phyloP scores from a whole-genome alignment of 2,888 invertebrate species.

The Phyllotreta striolata region DNA sequence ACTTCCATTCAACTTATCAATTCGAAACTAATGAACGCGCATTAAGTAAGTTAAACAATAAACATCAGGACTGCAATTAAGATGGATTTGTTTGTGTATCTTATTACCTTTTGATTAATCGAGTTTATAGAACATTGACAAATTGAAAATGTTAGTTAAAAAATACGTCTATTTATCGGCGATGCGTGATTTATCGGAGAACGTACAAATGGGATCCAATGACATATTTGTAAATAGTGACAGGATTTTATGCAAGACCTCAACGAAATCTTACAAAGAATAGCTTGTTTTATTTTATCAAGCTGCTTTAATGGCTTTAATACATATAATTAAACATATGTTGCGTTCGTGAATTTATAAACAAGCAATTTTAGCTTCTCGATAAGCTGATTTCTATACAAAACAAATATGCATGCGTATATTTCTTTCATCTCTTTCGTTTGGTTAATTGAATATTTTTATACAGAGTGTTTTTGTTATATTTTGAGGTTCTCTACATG shows the following conservation, averaged over 20 bases:
- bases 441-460: too few relatives aligned
- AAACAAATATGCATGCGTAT: too few relatives aligned
- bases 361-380: slow-evolving; percentile 4
- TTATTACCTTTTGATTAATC: too few relatives aligned
- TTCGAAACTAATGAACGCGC: too few relatives aligned
- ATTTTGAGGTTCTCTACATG: too few relatives aligned
- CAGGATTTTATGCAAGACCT: slow-evolving; percentile 11
- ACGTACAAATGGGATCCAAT: slow-evolving; percentile 10
- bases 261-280: slow-evolving; percentile 4
- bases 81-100: too few relatives aligned
- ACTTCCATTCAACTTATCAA: too few relatives aligned
- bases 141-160: background rate
- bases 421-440: too few relatives aligned
- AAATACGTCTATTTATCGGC: slow-evolving; percentile 12
- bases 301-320: background rate
- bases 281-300: slow-evolving; percentile 17
- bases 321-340: slow-evolving; percentile 11
- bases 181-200: slow-evolving; percentile 10
- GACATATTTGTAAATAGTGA: slow-evolving; percentile 15
- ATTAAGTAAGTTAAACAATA: too few relatives aligned
- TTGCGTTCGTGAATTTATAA: background rate
- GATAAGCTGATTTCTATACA: background rate
- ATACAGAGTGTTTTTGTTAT: too few relatives aligned
- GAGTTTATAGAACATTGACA: too few relatives aligned
- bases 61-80: too few relatives aligned